Conservation (phyloP, 2,888 invertebrate genomes). For the Drosophila engyochracea region DNA sequence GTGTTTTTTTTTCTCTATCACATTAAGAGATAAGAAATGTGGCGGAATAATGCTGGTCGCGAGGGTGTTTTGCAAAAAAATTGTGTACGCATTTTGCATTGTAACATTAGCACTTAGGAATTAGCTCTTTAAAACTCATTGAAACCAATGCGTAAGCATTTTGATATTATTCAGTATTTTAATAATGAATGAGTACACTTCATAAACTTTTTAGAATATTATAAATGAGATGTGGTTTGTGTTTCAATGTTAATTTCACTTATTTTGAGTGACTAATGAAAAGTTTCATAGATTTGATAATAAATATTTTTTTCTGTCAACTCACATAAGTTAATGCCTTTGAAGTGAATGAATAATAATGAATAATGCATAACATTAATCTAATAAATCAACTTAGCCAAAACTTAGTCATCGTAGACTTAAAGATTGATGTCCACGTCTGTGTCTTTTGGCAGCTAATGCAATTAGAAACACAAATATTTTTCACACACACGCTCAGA, state of each 20-base stretch:
- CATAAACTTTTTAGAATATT: background rate
- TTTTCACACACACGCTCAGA: conserved; percentile 15
- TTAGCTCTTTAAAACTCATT: background rate
- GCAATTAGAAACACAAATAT: conserved; percentile 49
- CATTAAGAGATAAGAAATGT: conserved; percentile 48
- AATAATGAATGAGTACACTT: background rate
- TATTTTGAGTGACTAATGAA: background rate
- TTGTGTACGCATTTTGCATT: conserved; percentile 2
- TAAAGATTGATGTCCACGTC: background rate
- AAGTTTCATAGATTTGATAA: background rate
- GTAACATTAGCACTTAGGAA: conserved; percentile 27
- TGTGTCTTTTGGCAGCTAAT: conserved; percentile 10
- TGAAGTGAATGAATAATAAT: background rate
- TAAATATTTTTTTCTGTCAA: background rate
- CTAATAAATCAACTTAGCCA: background rate
- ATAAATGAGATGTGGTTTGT: background rate
- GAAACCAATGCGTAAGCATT: conserved; percentile 1
- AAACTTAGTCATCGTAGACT: too few relatives aligned
- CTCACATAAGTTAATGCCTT: background rate
- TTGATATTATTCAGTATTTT: background rate
- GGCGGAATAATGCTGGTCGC: background rate
- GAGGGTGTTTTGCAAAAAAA: conserved; percentile 5
- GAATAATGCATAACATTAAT: background rate
- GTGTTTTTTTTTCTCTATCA: conserved; percentile 2
- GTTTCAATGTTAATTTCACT: background rate